Percentiles rank a stretch among this genome's conserved stretches.
Evolutionary conservation across 2,113 vertebrate genomes (phyloP).

Genomic region (Turdus rufiventris): DNA sequence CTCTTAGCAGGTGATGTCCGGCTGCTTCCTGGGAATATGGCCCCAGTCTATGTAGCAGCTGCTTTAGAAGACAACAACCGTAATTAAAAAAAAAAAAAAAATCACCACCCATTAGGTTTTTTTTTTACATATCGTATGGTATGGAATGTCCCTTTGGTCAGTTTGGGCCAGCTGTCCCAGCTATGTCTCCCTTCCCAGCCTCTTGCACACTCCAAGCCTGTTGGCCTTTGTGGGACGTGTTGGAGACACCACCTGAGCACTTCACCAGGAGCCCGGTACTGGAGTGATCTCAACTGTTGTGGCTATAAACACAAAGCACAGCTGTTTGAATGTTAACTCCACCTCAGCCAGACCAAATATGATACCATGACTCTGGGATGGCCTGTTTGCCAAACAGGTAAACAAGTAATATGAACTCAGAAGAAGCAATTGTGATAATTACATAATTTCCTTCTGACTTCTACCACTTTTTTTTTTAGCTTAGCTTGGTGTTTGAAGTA

Average conservation of each 20-base stretch:
- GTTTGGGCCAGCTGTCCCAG: neutral
- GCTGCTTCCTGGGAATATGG: neutral
- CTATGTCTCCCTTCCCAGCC: neutral
- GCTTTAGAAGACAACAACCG: neutral
- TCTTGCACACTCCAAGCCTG: neutral
- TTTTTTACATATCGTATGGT: neutral
- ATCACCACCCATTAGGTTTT: neutral
- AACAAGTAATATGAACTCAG: neutral
- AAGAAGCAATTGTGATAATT: neutral
- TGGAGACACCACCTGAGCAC: neutral
- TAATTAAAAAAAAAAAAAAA: neutral
- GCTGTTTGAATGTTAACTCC: neutral
- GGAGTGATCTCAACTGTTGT: neutral
- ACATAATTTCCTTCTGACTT: neutral
- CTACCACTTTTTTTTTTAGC: neutral
- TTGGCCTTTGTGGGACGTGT: accelerated
- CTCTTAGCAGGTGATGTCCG: neutral
- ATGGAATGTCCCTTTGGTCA: neutral
- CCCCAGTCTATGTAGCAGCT: accelerated
- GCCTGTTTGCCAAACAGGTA: neutral
- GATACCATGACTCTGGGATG: neutral
- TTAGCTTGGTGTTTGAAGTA: neutral
- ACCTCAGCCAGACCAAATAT: neutral
- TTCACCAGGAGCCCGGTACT: neutral
- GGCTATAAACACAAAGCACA: neutral